Evolutionary conservation across 2,797 vertebrate genomes (phyloP).

Genomic region (Pagetopsis macropterus): DNA sequence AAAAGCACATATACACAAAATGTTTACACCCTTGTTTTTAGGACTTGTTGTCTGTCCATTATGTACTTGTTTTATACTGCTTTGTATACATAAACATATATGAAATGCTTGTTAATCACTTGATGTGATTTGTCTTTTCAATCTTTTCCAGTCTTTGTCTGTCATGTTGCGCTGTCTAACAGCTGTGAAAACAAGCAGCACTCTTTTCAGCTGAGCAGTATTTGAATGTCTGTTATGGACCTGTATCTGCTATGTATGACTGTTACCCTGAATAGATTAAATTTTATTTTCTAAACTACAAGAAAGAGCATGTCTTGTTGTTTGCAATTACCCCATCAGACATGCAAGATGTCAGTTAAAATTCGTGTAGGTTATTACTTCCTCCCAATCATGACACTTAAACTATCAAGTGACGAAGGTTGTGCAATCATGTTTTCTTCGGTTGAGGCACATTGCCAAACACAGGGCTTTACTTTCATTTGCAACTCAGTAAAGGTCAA

Average conservation of each 20-base stretch:
- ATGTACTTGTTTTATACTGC: slow-evolving; percentile 94
- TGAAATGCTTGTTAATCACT: slow-evolving; percentile 86
- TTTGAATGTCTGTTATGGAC: slow-evolving; percentile 68
- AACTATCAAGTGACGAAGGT: slow-evolving; percentile 33
- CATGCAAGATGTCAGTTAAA: neutral
- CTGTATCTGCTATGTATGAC: slow-evolving; percentile 74
- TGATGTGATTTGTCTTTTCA: slow-evolving; percentile 89
- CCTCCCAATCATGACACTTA: slow-evolving; percentile 3
- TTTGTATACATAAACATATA: slow-evolving; percentile 89
- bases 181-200: slow-evolving; percentile 72
- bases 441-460: slow-evolving; percentile 11
- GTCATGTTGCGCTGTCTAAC: slow-evolving; percentile 71
- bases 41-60: slow-evolving; percentile 89
- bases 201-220: slow-evolving; percentile 71
- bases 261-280: slow-evolving; percentile 77
- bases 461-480: slow-evolving; percentile 39
- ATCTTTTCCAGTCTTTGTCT: slow-evolving; percentile 52
- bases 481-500: slow-evolving; percentile 23
- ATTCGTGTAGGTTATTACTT: neutral
- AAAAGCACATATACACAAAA: slow-evolving; percentile 91
- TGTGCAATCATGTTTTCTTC: slow-evolving; percentile 39
- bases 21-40: slow-evolving; percentile 93
- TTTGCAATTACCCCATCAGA: neutral
- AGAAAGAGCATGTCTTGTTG: neutral
- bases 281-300: slow-evolving; percentile 80